phyloP scores from a whole-genome alignment of 2,797 vertebrate genomes.

The Molossus alvarezi region DNA sequence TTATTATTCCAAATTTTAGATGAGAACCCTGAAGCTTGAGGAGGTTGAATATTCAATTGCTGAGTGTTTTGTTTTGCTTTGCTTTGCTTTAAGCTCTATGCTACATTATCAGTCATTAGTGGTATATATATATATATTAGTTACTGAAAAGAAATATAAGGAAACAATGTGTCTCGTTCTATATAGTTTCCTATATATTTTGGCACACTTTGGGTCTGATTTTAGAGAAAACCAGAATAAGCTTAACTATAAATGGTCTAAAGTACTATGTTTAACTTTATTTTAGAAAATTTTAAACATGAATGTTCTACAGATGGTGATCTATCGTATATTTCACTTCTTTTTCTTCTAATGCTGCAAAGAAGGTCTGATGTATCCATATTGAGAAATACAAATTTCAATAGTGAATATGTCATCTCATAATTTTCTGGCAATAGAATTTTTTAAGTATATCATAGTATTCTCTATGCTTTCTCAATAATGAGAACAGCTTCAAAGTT shows the following conservation, averaged over 20 bases:
- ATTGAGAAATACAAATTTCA: neutral
- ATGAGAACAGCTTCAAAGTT: conserved; percentile 65
- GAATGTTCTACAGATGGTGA: neutral
- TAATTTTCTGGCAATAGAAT: neutral
- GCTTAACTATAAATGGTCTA: neutral
- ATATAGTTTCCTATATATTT: neutral
- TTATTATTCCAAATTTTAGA: conserved; percentile 42
- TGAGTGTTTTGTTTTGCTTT: neutral
- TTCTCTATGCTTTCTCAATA: conserved; percentile 66
- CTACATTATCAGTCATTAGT: neutral
- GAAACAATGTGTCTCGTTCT: neutral
- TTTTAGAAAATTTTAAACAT: conserved; percentile 22
- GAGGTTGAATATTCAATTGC: conserved; percentile 7
- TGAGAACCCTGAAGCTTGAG: neutral
- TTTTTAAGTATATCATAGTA: neutral
- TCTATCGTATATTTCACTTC: neutral
- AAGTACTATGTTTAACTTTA: neutral
- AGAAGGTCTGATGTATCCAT: neutral
- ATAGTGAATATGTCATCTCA: neutral
- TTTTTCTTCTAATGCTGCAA: neutral
- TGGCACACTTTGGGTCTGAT: neutral
- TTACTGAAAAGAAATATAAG: neutral
- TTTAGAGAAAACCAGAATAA: neutral
- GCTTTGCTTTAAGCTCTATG: neutral
- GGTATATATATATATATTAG: neutral